phyloP scores from a whole-genome alignment of 2,797 vertebrate species.

The Leptatherina wallacei region DNA sequence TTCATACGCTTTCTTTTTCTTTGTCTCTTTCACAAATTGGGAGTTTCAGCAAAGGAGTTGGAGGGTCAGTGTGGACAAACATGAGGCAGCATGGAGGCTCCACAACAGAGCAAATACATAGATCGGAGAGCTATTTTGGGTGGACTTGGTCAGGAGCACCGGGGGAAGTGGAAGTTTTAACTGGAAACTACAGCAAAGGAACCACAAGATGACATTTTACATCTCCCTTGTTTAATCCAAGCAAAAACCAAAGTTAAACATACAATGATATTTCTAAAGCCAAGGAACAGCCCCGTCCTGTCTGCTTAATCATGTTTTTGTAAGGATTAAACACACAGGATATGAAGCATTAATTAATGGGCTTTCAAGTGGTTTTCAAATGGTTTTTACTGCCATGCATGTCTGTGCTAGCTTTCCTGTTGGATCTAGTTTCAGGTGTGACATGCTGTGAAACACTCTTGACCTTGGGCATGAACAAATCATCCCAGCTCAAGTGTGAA shows the following conservation, averaged over 20 bases:
- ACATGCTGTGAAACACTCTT: neutral
- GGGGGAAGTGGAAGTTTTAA: neutral
- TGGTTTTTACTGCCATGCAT: neutral
- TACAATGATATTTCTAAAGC: neutral
- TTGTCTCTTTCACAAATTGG: conserved; percentile 41
- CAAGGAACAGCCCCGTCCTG: neutral
- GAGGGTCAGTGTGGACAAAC: conserved; percentile 20
- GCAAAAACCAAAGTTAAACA: neutral
- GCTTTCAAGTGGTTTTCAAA: neutral
- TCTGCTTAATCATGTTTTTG: neutral
- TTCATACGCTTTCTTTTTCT: conserved; percentile 12
- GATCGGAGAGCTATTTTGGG: no score
- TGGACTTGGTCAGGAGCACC: no score
- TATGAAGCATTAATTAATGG: neutral
- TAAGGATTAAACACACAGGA: neutral
- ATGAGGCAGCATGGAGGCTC: neutral
- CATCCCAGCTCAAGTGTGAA: neutral
- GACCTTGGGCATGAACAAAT: neutral
- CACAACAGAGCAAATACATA: no score
- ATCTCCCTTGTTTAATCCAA: neutral
- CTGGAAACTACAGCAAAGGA: neutral
- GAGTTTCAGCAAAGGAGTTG: conserved; percentile 30
- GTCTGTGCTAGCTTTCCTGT: neutral
- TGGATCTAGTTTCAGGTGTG: neutral
- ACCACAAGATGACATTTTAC: no score